Evolutionary conservation across 2,113 vertebrate genomes (phyloP).

Genomic region (Tautogolabrus adspersus): DNA sequence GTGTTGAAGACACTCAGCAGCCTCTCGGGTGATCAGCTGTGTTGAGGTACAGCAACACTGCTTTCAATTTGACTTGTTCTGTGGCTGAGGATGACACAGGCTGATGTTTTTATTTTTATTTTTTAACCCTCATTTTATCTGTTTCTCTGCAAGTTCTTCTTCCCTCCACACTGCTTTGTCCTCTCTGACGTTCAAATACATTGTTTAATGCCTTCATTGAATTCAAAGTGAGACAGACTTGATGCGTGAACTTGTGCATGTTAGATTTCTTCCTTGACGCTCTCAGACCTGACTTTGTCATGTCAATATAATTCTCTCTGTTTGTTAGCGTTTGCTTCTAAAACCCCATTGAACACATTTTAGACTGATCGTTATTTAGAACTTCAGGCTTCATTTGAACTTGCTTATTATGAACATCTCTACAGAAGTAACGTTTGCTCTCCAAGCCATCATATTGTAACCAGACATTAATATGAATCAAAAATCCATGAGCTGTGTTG

Average conservation of each 20-base stretch:
- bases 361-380: not conserved
- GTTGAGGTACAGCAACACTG: constrained; percentile 30
- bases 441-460: constrained; percentile 18
- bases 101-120: constrained; percentile 13
- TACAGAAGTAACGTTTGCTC: not conserved
- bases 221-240: not conserved
- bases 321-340: not conserved
- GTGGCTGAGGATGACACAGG: too few species aligned
- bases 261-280: too few species aligned
- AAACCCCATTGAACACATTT: not conserved
- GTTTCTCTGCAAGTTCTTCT: not conserved
- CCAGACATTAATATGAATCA: constrained; percentile 12
- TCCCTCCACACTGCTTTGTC: not conserved
- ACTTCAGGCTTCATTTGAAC: not conserved
- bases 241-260: not conserved
- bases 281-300: not conserved
- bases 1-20: constrained; percentile 46
- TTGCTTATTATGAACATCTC: not conserved
- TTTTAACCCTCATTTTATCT: not conserved
- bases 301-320: not conserved
- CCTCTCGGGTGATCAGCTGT: constrained; percentile 30
- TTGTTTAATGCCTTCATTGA: not conserved
- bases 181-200: not conserved
- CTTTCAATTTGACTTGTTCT: constrained; percentile 40
- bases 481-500: not conserved